phyloP scores from a whole-genome alignment of 2,113 vertebrate species.

The Varanus komodoensis region DNA sequence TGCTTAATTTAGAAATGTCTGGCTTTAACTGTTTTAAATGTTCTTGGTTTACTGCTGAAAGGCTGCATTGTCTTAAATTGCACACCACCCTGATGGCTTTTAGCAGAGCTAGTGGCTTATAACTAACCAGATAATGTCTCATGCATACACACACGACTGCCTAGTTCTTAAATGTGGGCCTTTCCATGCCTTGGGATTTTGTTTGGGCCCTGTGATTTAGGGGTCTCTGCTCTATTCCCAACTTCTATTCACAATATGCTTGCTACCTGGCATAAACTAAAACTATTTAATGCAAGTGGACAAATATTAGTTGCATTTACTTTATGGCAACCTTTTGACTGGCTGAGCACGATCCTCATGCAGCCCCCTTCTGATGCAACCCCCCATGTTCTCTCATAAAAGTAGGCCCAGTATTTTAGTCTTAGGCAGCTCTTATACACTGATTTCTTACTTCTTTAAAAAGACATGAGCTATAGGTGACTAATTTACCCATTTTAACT shows the following conservation, averaged over 20 bases:
- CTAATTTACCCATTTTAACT: not conserved
- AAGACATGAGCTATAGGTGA: slow-evolving; percentile 5
- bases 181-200: not conserved
- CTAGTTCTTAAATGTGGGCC: not conserved
- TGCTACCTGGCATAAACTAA: not conserved
- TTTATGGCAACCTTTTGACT: no score
- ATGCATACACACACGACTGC: not conserved
- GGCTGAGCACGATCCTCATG: no score
- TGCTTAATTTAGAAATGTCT: not conserved
- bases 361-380: no score
- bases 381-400: not conserved
- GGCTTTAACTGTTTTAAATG: no score
- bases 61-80: no score
- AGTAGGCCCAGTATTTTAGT: not conserved
- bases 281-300: no score
- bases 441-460: slow-evolving; percentile 29
- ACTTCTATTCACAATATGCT: not conserved
- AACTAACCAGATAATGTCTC: not conserved
- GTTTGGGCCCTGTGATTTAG: not conserved
- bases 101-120: no score
- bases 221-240: not conserved
- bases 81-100: no score
- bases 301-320: no score
- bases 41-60: no score
- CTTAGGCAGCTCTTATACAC: not conserved